Conservation (phyloP, 1,140 invertebrate species). For the Rhopalosiphum maidis region DNA sequence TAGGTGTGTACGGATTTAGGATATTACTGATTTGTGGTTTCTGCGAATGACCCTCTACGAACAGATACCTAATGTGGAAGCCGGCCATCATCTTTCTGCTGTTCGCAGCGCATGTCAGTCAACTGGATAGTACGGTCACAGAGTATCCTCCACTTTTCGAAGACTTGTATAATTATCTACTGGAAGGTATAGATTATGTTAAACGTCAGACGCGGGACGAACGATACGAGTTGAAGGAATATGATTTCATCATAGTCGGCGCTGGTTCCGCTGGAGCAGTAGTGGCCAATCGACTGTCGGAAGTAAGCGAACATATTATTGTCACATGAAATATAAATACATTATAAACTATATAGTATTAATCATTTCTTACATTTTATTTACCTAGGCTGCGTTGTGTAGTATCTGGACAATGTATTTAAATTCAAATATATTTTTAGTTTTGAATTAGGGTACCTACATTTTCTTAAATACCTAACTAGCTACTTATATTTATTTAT, state of each 20-base stretch:
- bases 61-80: not conserved
- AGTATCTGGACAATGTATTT: no score
- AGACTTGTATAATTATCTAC: slow-evolving; percentile 54
- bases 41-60: not conserved
- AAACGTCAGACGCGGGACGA: slow-evolving; percentile 66
- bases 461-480: no score
- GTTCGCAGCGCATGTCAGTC: not conserved
- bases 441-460: no score
- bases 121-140: not conserved
- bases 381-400: no score
- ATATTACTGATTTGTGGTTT: not conserved
- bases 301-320: slow-evolving; percentile 59
- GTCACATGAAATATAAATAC: not conserved
- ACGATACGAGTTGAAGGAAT: slow-evolving; percentile 59
- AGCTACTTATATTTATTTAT: no score
- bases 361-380: no score
- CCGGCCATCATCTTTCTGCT: not conserved
- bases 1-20: not conserved
- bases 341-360: no score
- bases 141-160: slow-evolving; percentile 60
- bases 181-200: slow-evolving; percentile 54
- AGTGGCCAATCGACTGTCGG: slow-evolving; percentile 59
- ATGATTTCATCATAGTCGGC: slow-evolving; percentile 61
- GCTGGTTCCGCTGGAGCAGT: slow-evolving; percentile 60
- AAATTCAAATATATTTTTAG: no score